phyloP scores from a whole-genome alignment of 2,113 vertebrate genomes.

The Thymallus thymallus region DNA sequence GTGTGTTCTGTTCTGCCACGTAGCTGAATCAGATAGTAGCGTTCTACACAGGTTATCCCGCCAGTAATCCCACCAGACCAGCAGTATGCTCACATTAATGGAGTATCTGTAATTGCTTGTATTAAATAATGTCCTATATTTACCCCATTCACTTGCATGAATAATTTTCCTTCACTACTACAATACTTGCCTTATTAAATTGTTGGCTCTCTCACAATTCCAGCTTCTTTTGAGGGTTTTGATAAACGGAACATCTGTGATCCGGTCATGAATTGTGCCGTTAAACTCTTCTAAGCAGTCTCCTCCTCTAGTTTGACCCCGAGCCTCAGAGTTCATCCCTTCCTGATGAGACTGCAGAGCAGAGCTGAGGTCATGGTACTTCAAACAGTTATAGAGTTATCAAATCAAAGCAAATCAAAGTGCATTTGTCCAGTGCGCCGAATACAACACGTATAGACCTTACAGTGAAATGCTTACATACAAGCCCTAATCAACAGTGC shows the following conservation, averaged over 20 bases:
- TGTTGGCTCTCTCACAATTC: neutral
- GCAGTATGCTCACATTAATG: neutral
- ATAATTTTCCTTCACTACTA: neutral
- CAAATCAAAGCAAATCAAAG: too few relatives aligned
- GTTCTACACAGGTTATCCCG: neutral
- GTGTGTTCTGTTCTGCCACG: constrained; percentile 8
- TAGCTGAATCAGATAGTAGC: neutral
- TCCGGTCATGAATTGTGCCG: constrained; percentile 13
- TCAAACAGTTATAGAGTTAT: too few relatives aligned
- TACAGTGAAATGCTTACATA: too few relatives aligned
- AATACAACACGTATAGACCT: too few relatives aligned
- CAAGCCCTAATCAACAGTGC: too few relatives aligned
- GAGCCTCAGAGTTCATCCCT: constrained; percentile 28
- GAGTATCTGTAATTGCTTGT: neutral
- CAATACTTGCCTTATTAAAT: neutral
- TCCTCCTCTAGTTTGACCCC: constrained; percentile 19
- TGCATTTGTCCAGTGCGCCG: too few relatives aligned
- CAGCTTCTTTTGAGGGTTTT: constrained; percentile 1
- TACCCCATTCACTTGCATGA: constrained; percentile 2
- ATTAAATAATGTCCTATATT: neutral
- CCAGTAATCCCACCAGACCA: neutral
- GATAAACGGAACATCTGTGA: constrained; percentile 29
- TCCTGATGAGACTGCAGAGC: constrained; percentile 25
- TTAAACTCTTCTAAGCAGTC: constrained; percentile 22
- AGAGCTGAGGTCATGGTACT: neutral